phyloP scores from a whole-genome alignment of 92 coral and sea anemone genomes.

The Scolanthus callimorphus region DNA sequence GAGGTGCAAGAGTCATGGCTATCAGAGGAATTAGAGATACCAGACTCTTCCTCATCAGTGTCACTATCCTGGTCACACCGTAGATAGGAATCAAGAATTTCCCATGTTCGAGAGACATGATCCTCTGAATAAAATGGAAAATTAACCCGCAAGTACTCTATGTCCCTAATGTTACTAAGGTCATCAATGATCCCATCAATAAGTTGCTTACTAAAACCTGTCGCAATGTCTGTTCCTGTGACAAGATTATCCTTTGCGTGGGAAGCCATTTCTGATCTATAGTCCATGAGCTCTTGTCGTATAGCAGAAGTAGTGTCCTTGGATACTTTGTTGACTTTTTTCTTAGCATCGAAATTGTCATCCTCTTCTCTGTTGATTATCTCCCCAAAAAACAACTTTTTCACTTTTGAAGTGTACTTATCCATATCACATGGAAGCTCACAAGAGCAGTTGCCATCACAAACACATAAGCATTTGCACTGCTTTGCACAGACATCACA shows the following conservation, averaged over 20 bases:
- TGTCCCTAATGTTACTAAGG: conserved; percentile 12
- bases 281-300: conserved; percentile 11
- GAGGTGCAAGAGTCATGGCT: background rate
- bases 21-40: background rate
- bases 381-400: too few species aligned
- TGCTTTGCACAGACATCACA: conserved; percentile 50
- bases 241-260: conserved; percentile 14
- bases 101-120: conserved; percentile 30
- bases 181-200: conserved; percentile 14
- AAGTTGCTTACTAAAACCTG: conserved; percentile 21
- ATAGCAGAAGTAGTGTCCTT: background rate
- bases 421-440: background rate
- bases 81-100: background rate
- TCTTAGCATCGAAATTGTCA: background rate
- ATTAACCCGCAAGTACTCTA: conserved; percentile 9
- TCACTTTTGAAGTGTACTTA: conserved; percentile 8
- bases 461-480: conserved; percentile 35
- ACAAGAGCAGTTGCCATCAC: conserved; percentile 23
- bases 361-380: background rate
- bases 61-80: background rate
- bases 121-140: conserved; percentile 36
- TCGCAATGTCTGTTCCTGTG: conserved; percentile 46
- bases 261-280: conserved; percentile 15
- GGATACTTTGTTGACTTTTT: conserved; percentile 1
- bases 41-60: conserved; percentile 3